Evolutionary conservation across 2,797 vertebrate species (phyloP).

Genomic region (Furcifer pardalis): DNA sequence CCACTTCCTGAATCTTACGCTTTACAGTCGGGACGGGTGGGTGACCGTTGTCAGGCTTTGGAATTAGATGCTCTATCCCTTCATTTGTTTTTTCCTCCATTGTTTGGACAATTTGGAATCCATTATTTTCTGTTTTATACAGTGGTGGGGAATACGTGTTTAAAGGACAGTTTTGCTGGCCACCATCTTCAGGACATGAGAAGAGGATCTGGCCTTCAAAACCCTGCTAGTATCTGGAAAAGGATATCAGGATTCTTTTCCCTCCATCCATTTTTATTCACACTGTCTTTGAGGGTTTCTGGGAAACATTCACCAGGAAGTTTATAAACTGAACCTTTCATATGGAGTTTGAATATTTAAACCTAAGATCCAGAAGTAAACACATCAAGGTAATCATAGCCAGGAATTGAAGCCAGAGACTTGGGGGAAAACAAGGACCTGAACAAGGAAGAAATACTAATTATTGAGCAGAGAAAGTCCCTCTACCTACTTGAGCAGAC

Average conservation of each 20-base stretch:
- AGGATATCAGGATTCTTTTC: conserved; percentile 6
- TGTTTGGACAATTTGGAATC: conserved; percentile 21
- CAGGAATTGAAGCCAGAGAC: conserved; percentile 6
- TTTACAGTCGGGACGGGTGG: neutral
- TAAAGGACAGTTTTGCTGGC: neutral
- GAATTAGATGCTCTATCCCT: conserved; percentile 27
- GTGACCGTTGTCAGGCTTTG: conserved; percentile 5
- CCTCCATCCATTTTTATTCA: conserved; percentile 20
- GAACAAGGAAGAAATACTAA: neutral
- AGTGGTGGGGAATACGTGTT: conserved; percentile 22
- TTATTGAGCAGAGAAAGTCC: neutral
- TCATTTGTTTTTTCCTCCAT: neutral
- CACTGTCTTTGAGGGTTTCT: conserved; percentile 3
- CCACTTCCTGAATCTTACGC: conserved; percentile 8
- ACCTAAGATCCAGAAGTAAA: conserved; percentile 1
- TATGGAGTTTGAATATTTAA: conserved; percentile 14
- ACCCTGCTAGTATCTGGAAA: neutral
- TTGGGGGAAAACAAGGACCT: neutral
- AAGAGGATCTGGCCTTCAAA: neutral
- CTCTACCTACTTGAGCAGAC: neutral
- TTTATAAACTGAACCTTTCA: conserved; percentile 9
- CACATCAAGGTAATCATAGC: neutral
- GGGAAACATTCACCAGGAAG: neutral
- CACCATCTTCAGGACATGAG: neutral
- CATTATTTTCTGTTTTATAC: conserved; percentile 25